These are phyloP conservation scores for Slavum lentiscoides DNA, from an alignment of 2,888 invertebrate species.

Conservation along the genomic window DNA sequence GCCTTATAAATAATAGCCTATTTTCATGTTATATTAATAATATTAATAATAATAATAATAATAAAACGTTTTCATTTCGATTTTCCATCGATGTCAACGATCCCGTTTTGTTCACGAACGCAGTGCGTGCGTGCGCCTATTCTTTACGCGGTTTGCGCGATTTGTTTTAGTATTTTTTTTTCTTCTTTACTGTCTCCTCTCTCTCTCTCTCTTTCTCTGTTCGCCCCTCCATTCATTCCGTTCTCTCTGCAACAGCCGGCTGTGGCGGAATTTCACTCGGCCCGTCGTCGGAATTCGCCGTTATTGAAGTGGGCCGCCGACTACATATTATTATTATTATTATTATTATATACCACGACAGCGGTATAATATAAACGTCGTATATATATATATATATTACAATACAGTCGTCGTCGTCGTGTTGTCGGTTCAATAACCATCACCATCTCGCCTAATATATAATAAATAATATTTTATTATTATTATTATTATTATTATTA, in stretches of 20 bases:
- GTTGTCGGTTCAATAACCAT: neutral
- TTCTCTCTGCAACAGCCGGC: neutral
- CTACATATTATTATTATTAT: too few relatives aligned
- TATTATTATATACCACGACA: neutral
- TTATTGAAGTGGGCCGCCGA: constrained; percentile 43
- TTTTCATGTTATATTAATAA: too few relatives aligned
- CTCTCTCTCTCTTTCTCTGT: too few relatives aligned
- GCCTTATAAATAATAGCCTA: too few relatives aligned
- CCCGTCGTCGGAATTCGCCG: constrained; percentile 33
- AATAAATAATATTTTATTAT: too few relatives aligned
- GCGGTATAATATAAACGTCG: neutral
- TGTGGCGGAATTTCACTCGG: constrained; percentile 27
- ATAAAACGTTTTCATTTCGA: too few relatives aligned
- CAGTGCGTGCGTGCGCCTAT: neutral
- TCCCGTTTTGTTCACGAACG: neutral
- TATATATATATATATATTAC: neutral
- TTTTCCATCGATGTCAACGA: constrained; percentile 6
- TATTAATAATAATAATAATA: too few relatives aligned
- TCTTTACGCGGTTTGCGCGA: constrained; percentile 27
- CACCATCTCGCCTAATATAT: neutral
- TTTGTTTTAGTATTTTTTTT: neutral
- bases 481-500: too few relatives aligned
- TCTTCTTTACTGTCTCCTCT: too few relatives aligned
- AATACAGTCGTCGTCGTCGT: neutral
- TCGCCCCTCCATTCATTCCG: too few relatives aligned